Evolutionary conservation across 1,140 invertebrate genomes (phyloP), one percentile per base, ranked within the genome.

Genomic region (Plodia interpunctella): DNA sequence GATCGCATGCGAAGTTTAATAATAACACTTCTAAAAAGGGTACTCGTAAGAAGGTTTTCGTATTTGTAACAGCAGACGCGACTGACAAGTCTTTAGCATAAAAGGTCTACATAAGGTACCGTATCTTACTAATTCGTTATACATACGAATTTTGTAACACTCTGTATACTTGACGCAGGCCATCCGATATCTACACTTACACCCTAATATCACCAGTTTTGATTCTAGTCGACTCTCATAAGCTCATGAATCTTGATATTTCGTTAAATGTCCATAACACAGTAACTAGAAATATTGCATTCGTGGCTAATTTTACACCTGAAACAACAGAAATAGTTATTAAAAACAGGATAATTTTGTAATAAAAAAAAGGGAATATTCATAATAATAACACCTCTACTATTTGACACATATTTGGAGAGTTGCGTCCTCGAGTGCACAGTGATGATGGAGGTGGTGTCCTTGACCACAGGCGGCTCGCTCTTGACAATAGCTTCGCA

Each of bases 321-420:
- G 73, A 17, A 72, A 74, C 60, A 66, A 44, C 59, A 25, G 21
- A 52, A 55, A 44, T 32, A 59, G 19, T 21, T n/a, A 8, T 44
- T 19, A 25, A 18, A 10, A 44, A 49, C 53, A 15, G n/a, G 13
- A 2, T 25, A 8, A 52, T 21, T 5, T 21, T 2, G 0, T 5
- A n/a, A 52, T 52, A 18, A 50, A 18, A 3, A 50, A 18, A 50
- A 11, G 10, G 32, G 32, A 35, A 35, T 35, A 35, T 13, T 35
- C 9, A 35, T 5, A 35, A 35, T 21, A 49, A 49, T 57, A 3
- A 60, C 67, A 87, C 83, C 85, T 74, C 59, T 76, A 72, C 38
- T 57, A 66, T 76, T 85, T 63, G 85, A 77, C 18, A 88, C 82
- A 59, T 80, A 88, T 75, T 88, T 88, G 10, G 82, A 85, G 5